Conservation (phyloP, 2,797 vertebrate genomes). For the Halcyon smyrnensis region DNA sequence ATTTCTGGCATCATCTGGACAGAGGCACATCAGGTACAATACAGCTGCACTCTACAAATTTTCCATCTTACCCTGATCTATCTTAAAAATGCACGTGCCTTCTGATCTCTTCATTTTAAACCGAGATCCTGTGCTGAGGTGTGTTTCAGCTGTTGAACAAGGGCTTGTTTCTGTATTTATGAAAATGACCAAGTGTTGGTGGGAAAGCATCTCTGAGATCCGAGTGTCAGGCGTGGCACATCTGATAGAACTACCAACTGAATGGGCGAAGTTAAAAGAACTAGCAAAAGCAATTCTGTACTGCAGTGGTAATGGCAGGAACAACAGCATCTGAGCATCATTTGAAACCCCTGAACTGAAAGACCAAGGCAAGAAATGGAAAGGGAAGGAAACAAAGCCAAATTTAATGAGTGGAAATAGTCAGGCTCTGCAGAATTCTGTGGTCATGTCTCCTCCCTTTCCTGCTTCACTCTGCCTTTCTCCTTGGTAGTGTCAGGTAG, state of each 20-base stretch:
- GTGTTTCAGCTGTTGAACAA: neutral
- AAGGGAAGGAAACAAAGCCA: neutral
- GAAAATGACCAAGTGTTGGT: neutral
- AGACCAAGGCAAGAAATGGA: neutral
- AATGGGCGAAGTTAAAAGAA: neutral
- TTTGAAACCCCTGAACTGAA: neutral
- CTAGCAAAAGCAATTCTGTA: neutral
- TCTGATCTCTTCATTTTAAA: neutral
- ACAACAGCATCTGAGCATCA: neutral
- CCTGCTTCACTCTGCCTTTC: neutral
- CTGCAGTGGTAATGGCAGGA: neutral
- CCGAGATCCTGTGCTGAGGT: neutral
- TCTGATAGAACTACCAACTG: neutral
- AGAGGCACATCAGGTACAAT: neutral
- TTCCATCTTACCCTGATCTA: neutral
- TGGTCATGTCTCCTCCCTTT: neutral
- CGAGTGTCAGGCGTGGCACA: neutral
- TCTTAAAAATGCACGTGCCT: neutral
- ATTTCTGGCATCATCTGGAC: neutral
- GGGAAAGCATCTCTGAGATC: neutral
- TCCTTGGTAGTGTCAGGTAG: neutral
- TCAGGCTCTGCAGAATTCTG: neutral
- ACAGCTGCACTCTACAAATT: neutral
- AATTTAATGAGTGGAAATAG: neutral
- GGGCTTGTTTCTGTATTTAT: neutral